Evolutionary conservation across 1,140 invertebrate genomes (phyloP), one percentile per base, ranked within the genome.

Genomic region (Caenorhabditis remanei): DNA sequence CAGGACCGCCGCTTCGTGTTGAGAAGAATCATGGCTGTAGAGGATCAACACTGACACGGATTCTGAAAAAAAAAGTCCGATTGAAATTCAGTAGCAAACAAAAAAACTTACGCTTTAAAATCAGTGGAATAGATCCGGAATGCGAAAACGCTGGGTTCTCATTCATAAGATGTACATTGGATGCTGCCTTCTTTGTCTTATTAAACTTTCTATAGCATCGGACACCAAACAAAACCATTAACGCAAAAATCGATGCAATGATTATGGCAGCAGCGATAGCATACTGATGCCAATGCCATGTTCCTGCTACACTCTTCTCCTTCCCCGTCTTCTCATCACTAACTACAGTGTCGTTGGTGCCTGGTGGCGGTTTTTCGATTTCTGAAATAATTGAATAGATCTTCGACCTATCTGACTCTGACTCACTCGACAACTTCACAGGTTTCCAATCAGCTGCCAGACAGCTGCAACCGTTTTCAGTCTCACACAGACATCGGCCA

Each of bases 401-500:
- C 21, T 7, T 55, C 50, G 16, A 53, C 16, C 11, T 53, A 24
- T 19, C 40, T 21, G 16, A 11, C 21, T 40, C n/a, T 24, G 55
- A 88, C 90, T 58, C 55, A 91, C 91, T 83, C 21, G 56, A 85
- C 21, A 92, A 63, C 61, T 87, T 40, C 32, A 92, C 89, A 40
- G 85, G 71, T 65, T 92, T 88, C 71, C 90, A 90, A 53, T 92
- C 91, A 46, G 91, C 91, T 32, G 91, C 91, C n/a, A 92, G 67
- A 46, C 91, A 92, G 32, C 91, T 91, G 83, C 91, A 92, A 11
- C 92, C 91, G 50, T 88, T 89, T 43, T 91, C 88, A 87, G 75
- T 92, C 83, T 90, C 91, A 84, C 92, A 93, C 6, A 93, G 58
- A 79, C 91, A 92, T 50, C 92, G 71, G 8, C 90, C 91, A 87